Percentiles rank a stretch among this genome's conserved stretches.
Evolutionary conservation across 2,888 invertebrate genomes (phyloP).

Genomic region (Alcis repandata): DNA sequence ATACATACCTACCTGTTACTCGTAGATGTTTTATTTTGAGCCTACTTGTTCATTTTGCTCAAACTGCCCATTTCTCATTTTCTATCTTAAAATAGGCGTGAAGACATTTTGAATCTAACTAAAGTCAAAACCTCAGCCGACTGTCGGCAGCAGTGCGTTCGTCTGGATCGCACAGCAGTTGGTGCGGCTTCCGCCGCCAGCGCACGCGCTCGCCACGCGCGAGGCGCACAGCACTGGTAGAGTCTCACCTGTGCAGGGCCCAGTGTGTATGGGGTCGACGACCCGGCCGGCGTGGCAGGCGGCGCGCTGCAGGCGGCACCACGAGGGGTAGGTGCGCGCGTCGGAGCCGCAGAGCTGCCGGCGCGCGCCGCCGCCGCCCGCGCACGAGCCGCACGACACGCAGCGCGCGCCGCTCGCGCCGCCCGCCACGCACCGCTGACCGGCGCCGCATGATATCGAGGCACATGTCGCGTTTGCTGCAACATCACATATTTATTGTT

Average conservation of each 20-base stretch:
- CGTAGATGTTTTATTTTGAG: background rate
- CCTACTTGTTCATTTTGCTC: background rate
- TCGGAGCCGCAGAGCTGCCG: slow-evolving; percentile 90
- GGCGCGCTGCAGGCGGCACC: slow-evolving; percentile 93
- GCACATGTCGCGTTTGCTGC: slow-evolving; percentile 80
- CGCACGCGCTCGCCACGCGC: too few species aligned
- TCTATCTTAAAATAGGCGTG: too few species aligned
- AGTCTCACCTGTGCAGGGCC: slow-evolving; percentile 85
- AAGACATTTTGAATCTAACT: too few species aligned
- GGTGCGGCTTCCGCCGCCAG: too few species aligned
- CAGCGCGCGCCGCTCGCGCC: slow-evolving; percentile 77
- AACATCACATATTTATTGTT: background rate
- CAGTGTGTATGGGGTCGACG: slow-evolving; percentile 90
- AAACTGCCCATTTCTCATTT: too few species aligned
- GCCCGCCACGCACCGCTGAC: slow-evolving; percentile 77
- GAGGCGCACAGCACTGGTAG: background rate
- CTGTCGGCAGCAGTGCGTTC: too few species aligned
- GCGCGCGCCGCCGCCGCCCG: slow-evolving; percentile 70
- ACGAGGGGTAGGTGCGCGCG: slow-evolving; percentile 91
- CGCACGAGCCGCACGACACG: slow-evolving; percentile 69
- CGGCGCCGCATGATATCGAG: slow-evolving; percentile 68
- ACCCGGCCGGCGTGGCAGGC: slow-evolving; percentile 91
- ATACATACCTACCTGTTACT: background rate
- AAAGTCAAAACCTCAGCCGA: too few species aligned
- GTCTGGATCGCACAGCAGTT: too few species aligned